Percentiles rank a stretch among this genome's conserved stretches.
These are phyloP conservation scores for Eretmocerus hayati DNA, from an alignment of 2,888 invertebrate genomes.

Conservation along the genomic window DNA sequence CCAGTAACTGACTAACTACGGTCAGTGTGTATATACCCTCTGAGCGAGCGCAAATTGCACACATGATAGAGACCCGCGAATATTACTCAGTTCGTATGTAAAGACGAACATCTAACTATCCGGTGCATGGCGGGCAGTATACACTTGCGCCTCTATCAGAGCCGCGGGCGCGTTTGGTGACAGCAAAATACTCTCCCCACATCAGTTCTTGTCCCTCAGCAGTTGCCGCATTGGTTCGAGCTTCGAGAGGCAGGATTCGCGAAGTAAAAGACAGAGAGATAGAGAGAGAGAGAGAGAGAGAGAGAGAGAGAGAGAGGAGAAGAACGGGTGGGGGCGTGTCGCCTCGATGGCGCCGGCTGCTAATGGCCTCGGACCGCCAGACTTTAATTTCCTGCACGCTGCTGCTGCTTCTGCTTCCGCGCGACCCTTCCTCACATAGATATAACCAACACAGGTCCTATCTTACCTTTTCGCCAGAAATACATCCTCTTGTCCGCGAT, in stretches of 20 bases:
- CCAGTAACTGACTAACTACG: too few species aligned
- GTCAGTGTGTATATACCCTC: too few species aligned
- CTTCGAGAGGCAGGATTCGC: not conserved
- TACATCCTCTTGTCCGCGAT: conserved; percentile 4
- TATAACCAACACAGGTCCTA: conserved; percentile 7
- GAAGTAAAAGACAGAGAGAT: not conserved
- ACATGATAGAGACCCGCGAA: too few species aligned
- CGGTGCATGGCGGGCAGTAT: too few species aligned
- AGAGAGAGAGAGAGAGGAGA: not conserved
- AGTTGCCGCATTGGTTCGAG: too few species aligned
- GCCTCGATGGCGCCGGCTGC: conserved; percentile 48
- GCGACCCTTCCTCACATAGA: conserved; percentile 26
- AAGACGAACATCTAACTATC: too few species aligned
- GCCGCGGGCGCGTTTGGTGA: too few species aligned
- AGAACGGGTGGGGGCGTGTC: conserved; percentile 40
- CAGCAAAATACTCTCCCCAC: too few species aligned
- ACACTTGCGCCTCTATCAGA: too few species aligned
- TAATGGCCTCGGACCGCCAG: conserved; percentile 48
- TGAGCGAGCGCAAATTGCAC: too few species aligned
- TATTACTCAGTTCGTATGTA: too few species aligned
- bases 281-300: not conserved
- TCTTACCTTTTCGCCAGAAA: conserved; percentile 12
- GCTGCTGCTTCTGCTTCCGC: conserved; percentile 46
- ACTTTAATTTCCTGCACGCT: conserved; percentile 48
- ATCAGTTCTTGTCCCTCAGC: too few species aligned